Percentiles rank a stretch among this genome's conserved stretches.
Evolutionary conservation across 2,888 invertebrate species (phyloP).

Genomic region (Eristalis pertinax): DNA sequence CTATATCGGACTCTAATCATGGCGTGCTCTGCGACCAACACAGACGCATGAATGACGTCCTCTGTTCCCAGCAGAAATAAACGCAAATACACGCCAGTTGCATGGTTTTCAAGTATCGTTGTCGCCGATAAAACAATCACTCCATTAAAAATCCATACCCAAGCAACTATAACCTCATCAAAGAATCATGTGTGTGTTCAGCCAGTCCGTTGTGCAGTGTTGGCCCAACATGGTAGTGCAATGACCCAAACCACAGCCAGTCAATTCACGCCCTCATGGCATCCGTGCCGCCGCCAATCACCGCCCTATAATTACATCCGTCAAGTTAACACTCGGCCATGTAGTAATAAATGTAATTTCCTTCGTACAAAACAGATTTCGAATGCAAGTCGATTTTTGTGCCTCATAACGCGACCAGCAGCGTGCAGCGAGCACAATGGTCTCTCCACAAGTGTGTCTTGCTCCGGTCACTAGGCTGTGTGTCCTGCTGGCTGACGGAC

Average conservation of each 20-base stretch:
- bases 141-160: background rate
- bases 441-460: slow-evolving; percentile 4
- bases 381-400: slow-evolving; percentile 48
- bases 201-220: slow-evolving; percentile 38
- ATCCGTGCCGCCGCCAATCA: slow-evolving; percentile 42
- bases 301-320: slow-evolving; percentile 68
- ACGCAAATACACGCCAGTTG: background rate
- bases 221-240: slow-evolving; percentile 52
- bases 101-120: background rate
- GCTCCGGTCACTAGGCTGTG: slow-evolving; percentile 1
- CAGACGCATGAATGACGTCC: background rate
- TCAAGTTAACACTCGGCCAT: slow-evolving; percentile 57
- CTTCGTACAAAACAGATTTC: slow-evolving; percentile 43
- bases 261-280: slow-evolving; percentile 10
- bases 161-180: slow-evolving; percentile 7
- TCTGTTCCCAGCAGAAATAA: background rate
- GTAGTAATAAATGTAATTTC: slow-evolving; percentile 66
- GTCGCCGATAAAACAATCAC: background rate
- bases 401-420: slow-evolving; percentile 49
- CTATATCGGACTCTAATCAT: no score
- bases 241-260: slow-evolving; percentile 46
- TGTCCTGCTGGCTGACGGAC: slow-evolving; percentile 11
- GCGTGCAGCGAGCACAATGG: slow-evolving; percentile 26
- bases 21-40: no score
- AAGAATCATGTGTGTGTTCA: background rate